Percentiles rank a stretch among this genome's conserved stretches.
These are phyloP conservation scores for Gymnoscelis rufifasciata DNA, from an alignment of 2,888 invertebrate species.

Conservation along the genomic window DNA sequence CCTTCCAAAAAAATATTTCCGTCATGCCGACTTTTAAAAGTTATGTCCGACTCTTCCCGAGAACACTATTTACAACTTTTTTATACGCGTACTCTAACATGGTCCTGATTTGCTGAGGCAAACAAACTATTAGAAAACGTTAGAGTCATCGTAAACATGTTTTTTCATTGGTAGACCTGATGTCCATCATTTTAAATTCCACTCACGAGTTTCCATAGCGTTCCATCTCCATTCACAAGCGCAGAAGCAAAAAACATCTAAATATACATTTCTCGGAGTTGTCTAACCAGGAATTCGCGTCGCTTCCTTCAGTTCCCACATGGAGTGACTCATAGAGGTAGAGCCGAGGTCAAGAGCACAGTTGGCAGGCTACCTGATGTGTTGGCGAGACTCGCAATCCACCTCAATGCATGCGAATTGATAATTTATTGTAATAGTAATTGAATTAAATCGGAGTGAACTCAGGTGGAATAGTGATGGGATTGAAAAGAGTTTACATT, in stretches of 20 bases:
- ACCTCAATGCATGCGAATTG: conserved; percentile 10
- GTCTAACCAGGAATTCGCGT: conserved; percentile 27
- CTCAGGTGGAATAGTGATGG: not conserved
- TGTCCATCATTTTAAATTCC: too few relatives aligned
- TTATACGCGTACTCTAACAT: too few relatives aligned
- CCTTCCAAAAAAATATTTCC: too few relatives aligned
- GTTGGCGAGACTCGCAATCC: conserved; percentile 57
- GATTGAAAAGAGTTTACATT: not conserved
- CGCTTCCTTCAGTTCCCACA: conserved; percentile 38
- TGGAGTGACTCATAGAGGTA: conserved; percentile 49
- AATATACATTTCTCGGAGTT: conserved; percentile 3
- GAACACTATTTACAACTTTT: too few relatives aligned
- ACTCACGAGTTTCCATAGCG: too few relatives aligned
- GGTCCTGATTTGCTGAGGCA: too few relatives aligned
- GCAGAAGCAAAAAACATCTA: not conserved
- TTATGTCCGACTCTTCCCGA: too few relatives aligned
- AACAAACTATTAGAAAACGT: too few relatives aligned
- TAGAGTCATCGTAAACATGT: too few relatives aligned
- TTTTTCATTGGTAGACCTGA: too few relatives aligned
- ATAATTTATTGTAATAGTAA: not conserved
- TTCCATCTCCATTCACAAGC: not conserved
- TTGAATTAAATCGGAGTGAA: not conserved
- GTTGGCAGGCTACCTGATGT: conserved; percentile 59
- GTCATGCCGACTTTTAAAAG: too few relatives aligned
- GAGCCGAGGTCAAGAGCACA: conserved; percentile 69